These are phyloP conservation scores for Pteropus alecto DNA, from an alignment of 2,113 vertebrate genomes.

Conservation along the genomic window DNA sequence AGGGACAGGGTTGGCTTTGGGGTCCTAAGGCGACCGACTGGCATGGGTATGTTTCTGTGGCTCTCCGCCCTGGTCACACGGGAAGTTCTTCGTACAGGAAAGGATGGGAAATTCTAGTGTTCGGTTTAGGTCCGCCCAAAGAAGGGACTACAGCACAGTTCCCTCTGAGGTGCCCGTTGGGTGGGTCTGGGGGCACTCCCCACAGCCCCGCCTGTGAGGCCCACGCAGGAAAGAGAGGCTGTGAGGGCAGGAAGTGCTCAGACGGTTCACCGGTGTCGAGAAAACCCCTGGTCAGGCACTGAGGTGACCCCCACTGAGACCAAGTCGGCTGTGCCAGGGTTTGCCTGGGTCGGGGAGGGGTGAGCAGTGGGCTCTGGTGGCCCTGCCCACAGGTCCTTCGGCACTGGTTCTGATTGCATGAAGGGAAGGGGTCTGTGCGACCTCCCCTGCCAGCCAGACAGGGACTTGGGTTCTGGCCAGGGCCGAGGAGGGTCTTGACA, in stretches of 20 bases:
- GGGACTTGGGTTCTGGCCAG: background rate
- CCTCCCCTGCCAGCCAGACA: no score
- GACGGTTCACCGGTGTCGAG: fast-evolving
- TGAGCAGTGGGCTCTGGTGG: background rate
- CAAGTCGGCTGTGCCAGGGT: background rate
- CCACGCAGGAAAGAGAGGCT: background rate
- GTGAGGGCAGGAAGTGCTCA: background rate
- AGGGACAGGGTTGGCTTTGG: background rate
- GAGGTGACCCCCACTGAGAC: no score
- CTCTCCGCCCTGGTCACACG: fast-evolving
- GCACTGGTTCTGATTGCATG: no score
- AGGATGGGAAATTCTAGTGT: background rate
- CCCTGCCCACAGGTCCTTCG: background rate
- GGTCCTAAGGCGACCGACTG: background rate
- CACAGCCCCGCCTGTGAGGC: background rate
- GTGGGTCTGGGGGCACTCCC: background rate
- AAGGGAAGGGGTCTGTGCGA: background rate
- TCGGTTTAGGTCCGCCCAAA: background rate
- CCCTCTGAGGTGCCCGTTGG: fast-evolving
- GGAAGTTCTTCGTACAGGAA: no score
- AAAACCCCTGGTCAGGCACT: background rate
- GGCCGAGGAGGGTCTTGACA: background rate
- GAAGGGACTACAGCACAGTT: background rate
- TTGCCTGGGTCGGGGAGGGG: fast-evolving
- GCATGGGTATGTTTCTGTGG: background rate